phyloP scores from a whole-genome alignment of 2,797 vertebrate genomes.

The Manis javanica region DNA sequence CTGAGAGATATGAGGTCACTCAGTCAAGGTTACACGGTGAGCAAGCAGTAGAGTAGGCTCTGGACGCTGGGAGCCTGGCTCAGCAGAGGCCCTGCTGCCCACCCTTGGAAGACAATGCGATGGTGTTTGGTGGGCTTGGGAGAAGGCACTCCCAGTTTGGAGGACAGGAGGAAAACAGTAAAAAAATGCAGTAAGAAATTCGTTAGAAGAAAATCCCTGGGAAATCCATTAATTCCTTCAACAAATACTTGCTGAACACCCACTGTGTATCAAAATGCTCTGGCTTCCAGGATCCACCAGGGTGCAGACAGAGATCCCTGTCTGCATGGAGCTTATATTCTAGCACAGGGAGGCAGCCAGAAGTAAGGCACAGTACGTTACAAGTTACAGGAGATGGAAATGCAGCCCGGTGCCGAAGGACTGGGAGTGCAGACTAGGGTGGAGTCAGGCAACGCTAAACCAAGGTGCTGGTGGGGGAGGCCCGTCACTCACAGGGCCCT shows the following conservation, averaged over 20 bases:
- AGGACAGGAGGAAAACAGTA: neutral
- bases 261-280: neutral
- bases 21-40: neutral
- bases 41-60: neutral
- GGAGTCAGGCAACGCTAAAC: neutral
- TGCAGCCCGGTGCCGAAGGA: neutral
- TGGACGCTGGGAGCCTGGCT: neutral
- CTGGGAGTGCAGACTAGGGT: accelerated
- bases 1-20: neutral
- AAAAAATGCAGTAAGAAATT: constrained; percentile 13
- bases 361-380: neutral
- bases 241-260: neutral
- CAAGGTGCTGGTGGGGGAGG: neutral
- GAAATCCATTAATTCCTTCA: neutral
- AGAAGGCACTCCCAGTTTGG: neutral
- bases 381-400: neutral
- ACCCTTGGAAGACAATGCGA: neutral
- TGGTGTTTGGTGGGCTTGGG: neutral
- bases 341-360: neutral
- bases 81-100: neutral
- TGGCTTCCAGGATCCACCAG: neutral
- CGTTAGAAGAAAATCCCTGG: neutral
- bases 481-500: neutral
- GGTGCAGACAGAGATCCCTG: neutral
- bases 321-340: neutral